Evolutionary conservation across 2,113 vertebrate genomes (phyloP), one percentile per base, ranked within the genome.

Genomic region (Ageneiosus marmoratus): DNA sequence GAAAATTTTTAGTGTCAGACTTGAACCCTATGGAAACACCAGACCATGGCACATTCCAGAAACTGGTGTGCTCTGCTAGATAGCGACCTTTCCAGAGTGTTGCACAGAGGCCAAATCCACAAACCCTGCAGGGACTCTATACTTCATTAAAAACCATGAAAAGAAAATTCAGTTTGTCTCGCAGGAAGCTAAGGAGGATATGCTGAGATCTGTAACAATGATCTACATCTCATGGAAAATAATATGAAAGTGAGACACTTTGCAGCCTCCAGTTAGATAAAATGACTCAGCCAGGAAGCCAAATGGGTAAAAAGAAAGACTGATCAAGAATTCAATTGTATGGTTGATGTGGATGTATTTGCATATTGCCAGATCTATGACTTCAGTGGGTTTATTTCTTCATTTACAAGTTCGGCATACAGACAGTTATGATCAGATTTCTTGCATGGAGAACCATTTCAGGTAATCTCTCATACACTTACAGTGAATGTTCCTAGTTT

Each of bases 191-290:
- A 53, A 27, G 51, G 55, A 76, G 34, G 32, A 77, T 46, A 53
- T 51, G 44, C 32, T 24, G 22, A 63, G 69, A 73, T 62, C 55
- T 62, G 27, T 24, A 34, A 65, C 37, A 16, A 15, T 67, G 62
- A 53, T 63, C 67, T 74, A n/a, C 27, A 51, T 77, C 73, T 77
- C 8, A 2, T 13, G n/a, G 29, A 60, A 70, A 81, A 77, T 41
- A 27, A 81, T 63, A 85, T 81, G 55, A 81, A 81, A 77, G 34
- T 67, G 62, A 81, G 48, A 58, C 10, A 62, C 53, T 75, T 41
- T 29, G 51, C 67, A 58, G 32, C 77, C 79, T 77, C 72, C 10
- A 3, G 51, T 80, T 51, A n/a, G 11, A 16, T 37, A 34, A 10
- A 44, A 76, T 77, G 60, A 60, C 3, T 34, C 72, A 9, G 62